Evolutionary conservation across 2,113 vertebrate genomes (phyloP).

Genomic region (Epinephelus cyanopodus): DNA sequence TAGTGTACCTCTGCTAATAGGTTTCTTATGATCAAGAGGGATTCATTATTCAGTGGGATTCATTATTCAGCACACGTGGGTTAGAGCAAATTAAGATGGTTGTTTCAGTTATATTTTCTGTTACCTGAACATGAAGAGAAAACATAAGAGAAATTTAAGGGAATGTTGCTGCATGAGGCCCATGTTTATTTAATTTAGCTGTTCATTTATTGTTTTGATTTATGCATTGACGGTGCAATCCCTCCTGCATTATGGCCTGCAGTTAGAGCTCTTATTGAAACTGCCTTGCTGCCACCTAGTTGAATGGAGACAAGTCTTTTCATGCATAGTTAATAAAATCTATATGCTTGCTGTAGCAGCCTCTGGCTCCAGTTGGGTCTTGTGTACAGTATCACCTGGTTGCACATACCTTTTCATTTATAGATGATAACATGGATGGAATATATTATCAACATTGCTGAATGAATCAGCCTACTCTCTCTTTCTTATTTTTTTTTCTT

Average conservation of each 20-base stretch:
- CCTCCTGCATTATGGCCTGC: background rate
- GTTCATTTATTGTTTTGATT: too few species aligned
- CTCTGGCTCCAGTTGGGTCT: background rate
- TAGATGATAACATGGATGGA: background rate
- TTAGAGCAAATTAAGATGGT: too few species aligned
- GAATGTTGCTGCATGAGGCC: too few species aligned
- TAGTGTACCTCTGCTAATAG: too few species aligned
- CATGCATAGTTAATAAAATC: background rate
- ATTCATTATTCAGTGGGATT: too few species aligned
- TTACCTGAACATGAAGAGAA: too few species aligned
- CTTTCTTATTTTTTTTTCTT: background rate
- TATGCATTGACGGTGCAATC: background rate
- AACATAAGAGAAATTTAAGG: too few species aligned
- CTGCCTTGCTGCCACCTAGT: background rate
- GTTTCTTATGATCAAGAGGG: too few species aligned
- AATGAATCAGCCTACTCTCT: constrained; percentile 28
- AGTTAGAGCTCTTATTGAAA: background rate
- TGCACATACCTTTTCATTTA: background rate
- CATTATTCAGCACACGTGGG: too few species aligned
- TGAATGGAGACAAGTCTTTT: background rate
- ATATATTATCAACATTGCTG: constrained; percentile 33
- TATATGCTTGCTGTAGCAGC: background rate
- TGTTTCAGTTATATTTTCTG: too few species aligned
- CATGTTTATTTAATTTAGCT: too few species aligned
- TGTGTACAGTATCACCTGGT: background rate